Percentiles rank a stretch among this genome's conserved stretches.
Evolutionary conservation across 37 sponge, comb jelly and placozoan genomes (phyloP).

Genomic region (Hexactinellida sp.): DNA sequence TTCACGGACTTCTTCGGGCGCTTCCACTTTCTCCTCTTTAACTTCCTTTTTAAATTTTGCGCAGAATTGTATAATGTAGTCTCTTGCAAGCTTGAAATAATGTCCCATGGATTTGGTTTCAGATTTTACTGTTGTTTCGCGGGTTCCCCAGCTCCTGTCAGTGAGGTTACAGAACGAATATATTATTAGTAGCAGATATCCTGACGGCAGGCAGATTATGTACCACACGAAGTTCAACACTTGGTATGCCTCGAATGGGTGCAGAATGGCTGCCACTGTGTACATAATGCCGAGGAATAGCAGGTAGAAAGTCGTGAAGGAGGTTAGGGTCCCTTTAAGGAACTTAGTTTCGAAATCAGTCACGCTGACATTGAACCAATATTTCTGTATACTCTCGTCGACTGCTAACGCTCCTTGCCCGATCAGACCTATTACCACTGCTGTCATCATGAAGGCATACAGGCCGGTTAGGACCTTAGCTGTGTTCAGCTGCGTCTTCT

Average conservation of each 20-base stretch:
- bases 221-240: slow-evolving; percentile 65
- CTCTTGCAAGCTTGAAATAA: neutral
- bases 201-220: slow-evolving; percentile 65
- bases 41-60: neutral
- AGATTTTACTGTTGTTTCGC: slow-evolving; percentile 27
- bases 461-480: slow-evolving; percentile 46
- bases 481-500: slow-evolving; percentile 37
- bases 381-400: neutral
- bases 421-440: slow-evolving; percentile 35
- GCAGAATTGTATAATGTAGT: neutral
- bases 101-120: neutral
- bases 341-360: slow-evolving; percentile 9
- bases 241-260: slow-evolving; percentile 30
- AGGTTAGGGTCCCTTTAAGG: neutral
- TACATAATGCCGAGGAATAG: slow-evolving; percentile 28
- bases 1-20: neutral
- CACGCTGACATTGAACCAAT: neutral
- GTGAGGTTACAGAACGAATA: slow-evolving; percentile 74
- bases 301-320: slow-evolving; percentile 31
- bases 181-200: slow-evolving; percentile 64
- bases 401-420: neutral
- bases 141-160: slow-evolving; percentile 71
- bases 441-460: slow-evolving; percentile 52
- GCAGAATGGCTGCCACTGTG: slow-evolving; percentile 45
- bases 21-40: neutral